Conservation (phyloP, 2,888 invertebrate species). For the Phymatocera aterrima region DNA sequence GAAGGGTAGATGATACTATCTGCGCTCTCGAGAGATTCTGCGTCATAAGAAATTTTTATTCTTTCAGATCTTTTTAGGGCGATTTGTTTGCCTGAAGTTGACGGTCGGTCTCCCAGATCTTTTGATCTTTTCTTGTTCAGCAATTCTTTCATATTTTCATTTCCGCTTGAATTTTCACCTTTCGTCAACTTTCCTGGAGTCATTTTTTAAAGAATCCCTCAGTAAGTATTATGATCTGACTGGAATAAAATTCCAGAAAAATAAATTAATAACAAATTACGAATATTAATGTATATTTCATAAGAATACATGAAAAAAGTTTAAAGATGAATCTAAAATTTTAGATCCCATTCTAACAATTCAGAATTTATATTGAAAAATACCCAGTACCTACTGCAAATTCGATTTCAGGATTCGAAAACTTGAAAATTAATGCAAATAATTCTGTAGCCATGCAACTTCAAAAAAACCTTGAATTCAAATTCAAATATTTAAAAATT, state of each 20-base stretch:
- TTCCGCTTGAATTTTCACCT: neutral
- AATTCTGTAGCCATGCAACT: too few relatives aligned
- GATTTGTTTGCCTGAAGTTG: neutral
- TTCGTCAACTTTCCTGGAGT: neutral
- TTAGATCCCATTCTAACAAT: too few relatives aligned
- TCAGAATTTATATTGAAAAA: too few relatives aligned
- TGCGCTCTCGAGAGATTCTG: slow-evolving; percentile 12
- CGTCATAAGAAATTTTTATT: neutral
- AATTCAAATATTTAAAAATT: too few relatives aligned
- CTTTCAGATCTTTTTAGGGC: neutral
- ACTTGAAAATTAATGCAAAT: too few relatives aligned
- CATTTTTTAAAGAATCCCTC: neutral
- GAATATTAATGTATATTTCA: too few relatives aligned
- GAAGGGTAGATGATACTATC: neutral
- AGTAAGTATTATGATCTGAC: too few relatives aligned
- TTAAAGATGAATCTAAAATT: neutral
- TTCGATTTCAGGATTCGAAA: too few relatives aligned
- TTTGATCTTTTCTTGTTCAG: neutral
- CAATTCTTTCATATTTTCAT: neutral
- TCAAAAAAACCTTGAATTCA: too few relatives aligned
- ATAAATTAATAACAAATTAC: too few relatives aligned
- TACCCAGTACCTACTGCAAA: too few relatives aligned
- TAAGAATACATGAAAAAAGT: neutral
- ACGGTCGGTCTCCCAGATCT: neutral
- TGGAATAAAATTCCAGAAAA: too few relatives aligned